These are phyloP conservation scores for Pseudomyrmex dendroicus DNA, from an alignment of 1,140 invertebrate species.

Conservation along the genomic window DNA sequence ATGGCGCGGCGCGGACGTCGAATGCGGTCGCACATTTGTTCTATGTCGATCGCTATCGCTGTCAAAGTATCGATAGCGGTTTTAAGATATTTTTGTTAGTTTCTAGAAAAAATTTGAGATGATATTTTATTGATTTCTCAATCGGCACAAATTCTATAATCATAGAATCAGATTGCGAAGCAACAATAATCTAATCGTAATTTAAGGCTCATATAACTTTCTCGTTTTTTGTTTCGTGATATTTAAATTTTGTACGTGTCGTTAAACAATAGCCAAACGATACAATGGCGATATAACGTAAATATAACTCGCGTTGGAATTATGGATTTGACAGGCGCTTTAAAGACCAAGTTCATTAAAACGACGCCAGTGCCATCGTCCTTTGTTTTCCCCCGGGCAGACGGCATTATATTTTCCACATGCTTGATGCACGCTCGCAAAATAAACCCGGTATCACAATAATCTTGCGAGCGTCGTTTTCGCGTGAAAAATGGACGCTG, in stretches of 20 bases:
- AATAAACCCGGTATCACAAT: slow-evolving; percentile 52
- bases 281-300: slow-evolving; percentile 35
- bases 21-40: neutral
- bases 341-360: slow-evolving; percentile 54
- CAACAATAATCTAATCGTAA: neutral
- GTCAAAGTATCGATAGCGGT: no score
- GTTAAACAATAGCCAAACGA: slow-evolving; percentile 2
- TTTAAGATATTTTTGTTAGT: no score
- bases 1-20: neutral
- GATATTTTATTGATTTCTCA: no score
- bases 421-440: slow-evolving; percentile 47
- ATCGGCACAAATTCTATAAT: no score
- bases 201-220: slow-evolving; percentile 1
- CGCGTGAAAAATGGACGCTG: slow-evolving; percentile 33
- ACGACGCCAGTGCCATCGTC: slow-evolving; percentile 22
- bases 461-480: slow-evolving; percentile 23
- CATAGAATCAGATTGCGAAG: neutral
- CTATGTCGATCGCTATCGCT: neutral
- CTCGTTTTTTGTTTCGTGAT: neutral
- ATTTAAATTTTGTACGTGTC: neutral
- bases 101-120: no score
- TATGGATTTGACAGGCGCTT: slow-evolving; percentile 53
- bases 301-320: slow-evolving; percentile 36
- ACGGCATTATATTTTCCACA: slow-evolving; percentile 51
- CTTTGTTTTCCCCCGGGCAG: slow-evolving; percentile 38